Evolutionary conservation across 1,140 invertebrate species (phyloP).

Genomic region (Bombus terrestris): DNA sequence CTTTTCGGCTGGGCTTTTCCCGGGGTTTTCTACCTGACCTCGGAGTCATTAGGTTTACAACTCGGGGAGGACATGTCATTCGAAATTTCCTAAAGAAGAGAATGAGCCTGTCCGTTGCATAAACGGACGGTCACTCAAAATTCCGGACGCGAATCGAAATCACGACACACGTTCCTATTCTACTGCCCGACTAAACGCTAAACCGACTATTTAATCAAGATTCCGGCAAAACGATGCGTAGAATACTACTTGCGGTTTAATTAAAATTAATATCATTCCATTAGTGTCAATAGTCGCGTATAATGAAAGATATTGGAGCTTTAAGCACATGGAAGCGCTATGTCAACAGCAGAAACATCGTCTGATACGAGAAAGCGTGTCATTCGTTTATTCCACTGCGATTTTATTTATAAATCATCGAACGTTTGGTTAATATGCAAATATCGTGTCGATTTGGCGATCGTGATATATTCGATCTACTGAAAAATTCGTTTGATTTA

Average conservation of each 20-base stretch:
- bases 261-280: constrained; percentile 34
- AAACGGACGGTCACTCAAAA: no score
- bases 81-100: no score
- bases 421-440: neutral
- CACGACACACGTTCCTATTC: neutral
- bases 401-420: neutral
- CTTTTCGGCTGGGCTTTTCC: no score
- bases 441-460: neutral
- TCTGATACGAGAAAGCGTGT: neutral
- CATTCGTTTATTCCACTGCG: neutral
- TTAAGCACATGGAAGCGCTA: neutral
- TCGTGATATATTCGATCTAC: neutral
- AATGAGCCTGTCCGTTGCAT: no score
- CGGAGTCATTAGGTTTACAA: no score
- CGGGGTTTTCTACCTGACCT: no score
- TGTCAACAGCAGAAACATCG: neutral
- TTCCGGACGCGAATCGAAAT: no score
- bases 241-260: constrained; percentile 49
- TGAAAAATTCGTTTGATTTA: neutral
- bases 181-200: neutral
- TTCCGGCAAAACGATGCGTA: constrained; percentile 6
- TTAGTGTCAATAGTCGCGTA: neutral
- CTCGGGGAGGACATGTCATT: no score
- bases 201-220: constrained; percentile 24
- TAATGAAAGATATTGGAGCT: constrained; percentile 9